A percentile compares a stretch with the other conserved stretches of the same genome.
Evolutionary conservation across 2,888 invertebrate genomes (phyloP).

Genomic region (Epinotia ramella): DNA sequence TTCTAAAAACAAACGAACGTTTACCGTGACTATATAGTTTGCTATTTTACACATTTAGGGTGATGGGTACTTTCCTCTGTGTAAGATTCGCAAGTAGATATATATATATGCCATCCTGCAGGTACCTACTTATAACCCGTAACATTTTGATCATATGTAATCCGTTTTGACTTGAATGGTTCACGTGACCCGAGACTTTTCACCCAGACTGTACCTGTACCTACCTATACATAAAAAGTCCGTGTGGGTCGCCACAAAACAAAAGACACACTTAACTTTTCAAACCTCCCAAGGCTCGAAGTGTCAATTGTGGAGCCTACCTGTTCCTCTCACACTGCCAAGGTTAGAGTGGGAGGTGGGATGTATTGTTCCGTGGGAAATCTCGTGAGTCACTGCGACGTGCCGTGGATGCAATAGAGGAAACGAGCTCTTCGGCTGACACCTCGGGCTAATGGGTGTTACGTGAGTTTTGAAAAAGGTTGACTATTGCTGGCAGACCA

Average conservation of each 20-base stretch:
- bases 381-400: conserved; percentile 61
- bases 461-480: conserved; percentile 18
- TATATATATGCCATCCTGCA: too few species aligned
- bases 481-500: not conserved
- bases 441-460: conserved; percentile 21
- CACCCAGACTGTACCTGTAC: conserved; percentile 9
- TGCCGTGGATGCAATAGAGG: conserved; percentile 28
- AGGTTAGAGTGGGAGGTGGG: conserved; percentile 51
- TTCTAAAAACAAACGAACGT: too few species aligned
- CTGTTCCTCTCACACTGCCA: conserved; percentile 44
- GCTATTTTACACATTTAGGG: too few species aligned
- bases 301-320: conserved; percentile 51
- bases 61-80: too few species aligned
- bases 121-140: too few species aligned
- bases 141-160: too few species aligned
- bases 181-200: not conserved
- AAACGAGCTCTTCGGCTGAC: conserved; percentile 9
- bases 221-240: conserved; percentile 46
- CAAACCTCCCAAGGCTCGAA: conserved; percentile 57
- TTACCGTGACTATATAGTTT: too few species aligned
- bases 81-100: too few species aligned
- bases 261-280: conserved; percentile 55
- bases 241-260: conserved; percentile 47
- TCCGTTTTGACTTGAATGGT: too few species aligned
- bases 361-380: conserved; percentile 72